Conservation (phyloP, 2,797 vertebrate species). For the Clarias platycephalus region DNA sequence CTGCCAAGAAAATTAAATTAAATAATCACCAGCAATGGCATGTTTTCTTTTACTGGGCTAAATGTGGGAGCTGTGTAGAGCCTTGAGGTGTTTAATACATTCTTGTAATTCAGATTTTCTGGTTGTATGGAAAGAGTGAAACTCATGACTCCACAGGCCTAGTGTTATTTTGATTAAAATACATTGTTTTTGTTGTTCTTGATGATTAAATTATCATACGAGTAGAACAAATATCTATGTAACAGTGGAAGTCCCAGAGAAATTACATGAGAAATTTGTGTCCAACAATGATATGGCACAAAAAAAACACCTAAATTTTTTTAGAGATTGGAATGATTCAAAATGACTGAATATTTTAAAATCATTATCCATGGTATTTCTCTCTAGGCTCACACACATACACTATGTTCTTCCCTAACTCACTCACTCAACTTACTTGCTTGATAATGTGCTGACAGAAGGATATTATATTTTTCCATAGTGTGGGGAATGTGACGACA, state of each 20-base stretch:
- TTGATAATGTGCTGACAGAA: conserved; percentile 28
- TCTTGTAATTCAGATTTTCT: conserved; percentile 8
- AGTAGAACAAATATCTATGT: not conserved
- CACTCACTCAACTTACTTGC: not conserved
- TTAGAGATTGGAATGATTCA: not conserved
- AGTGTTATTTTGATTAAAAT: conserved; percentile 10
- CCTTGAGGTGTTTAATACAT: conserved; percentile 26
- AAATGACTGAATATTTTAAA: not conserved
- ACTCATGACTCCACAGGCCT: not conserved
- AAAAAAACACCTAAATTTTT: not conserved
- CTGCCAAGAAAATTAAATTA: conserved; percentile 21
- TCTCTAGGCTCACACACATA: not conserved
- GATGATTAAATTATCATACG: not conserved
- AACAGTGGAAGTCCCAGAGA: not conserved
- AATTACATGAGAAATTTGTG: not conserved
- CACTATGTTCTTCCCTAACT: conserved; percentile 1
- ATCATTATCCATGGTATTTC: not conserved
- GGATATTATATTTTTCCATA: conserved; percentile 16
- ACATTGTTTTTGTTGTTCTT: not conserved
- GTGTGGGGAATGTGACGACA: conserved; percentile 1
- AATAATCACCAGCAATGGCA: conserved; percentile 36
- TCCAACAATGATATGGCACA: not conserved
- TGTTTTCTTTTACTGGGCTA: conserved; percentile 38
- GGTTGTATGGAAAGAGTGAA: not conserved
- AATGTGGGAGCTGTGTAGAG: conserved; percentile 10